Percentiles rank a stretch among this genome's conserved stretches.
phyloP scores from a whole-genome alignment of 2,797 vertebrate species.

The Atherinosoma microstoma region DNA sequence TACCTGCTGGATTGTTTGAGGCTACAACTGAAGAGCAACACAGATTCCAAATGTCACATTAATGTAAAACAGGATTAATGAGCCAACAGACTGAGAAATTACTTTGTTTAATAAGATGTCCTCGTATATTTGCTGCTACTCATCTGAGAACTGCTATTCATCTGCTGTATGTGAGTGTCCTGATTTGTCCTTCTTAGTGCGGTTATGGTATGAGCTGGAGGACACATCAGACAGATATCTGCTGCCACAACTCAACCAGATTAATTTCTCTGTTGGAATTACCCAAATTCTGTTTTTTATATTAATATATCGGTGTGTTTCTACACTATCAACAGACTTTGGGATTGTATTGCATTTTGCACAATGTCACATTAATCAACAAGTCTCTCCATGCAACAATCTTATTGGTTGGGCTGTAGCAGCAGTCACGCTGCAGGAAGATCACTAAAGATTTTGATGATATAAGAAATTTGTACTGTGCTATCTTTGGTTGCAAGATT shows the following conservation, averaged over 20 bases:
- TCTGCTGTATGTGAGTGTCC: too few relatives aligned
- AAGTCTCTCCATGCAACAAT: neutral
- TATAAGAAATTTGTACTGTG: too few relatives aligned
- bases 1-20: neutral
- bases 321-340: neutral
- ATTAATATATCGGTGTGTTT: neutral
- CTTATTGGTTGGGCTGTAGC: neutral
- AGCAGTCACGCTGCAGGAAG: neutral
- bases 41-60: neutral
- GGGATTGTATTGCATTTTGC: neutral
- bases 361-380: neutral
- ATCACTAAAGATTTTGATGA: neutral
- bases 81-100: neutral
- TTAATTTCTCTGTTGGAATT: neutral
- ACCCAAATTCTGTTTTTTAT: neutral
- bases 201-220: neutral
- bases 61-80: neutral
- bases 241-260: neutral
- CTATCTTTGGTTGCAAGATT: neutral
- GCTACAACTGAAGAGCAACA: neutral
- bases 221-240: neutral
- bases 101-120: neutral
- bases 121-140: neutral
- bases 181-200: neutral
- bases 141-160: too few relatives aligned